phyloP scores from a whole-genome alignment of 2,888 invertebrate species.

The Epiblema foenella region DNA sequence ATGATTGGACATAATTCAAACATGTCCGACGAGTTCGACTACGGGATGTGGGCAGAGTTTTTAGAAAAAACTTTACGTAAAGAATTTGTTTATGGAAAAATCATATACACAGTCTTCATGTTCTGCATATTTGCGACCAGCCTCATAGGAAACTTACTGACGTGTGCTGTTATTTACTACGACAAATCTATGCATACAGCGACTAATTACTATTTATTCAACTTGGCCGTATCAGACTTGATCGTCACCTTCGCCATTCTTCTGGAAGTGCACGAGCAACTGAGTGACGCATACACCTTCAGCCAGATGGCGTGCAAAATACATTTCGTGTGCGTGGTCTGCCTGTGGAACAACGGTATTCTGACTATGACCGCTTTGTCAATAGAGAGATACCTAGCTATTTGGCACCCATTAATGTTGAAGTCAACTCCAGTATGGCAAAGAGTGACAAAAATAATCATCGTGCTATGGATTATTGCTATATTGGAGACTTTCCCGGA shows the following conservation, averaged over 20 bases:
- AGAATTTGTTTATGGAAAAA: slow-evolving; percentile 16
- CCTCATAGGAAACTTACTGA: slow-evolving; percentile 51
- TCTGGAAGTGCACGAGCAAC: slow-evolving; percentile 40
- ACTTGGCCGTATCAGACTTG: slow-evolving; percentile 45
- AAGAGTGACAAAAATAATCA: slow-evolving; percentile 61
- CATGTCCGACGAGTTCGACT: slow-evolving; percentile 23
- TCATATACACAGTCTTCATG: slow-evolving; percentile 31
- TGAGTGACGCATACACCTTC: slow-evolving; percentile 51
- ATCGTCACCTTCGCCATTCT: slow-evolving; percentile 36
- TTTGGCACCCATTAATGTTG: slow-evolving; percentile 62
- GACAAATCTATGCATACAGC: slow-evolving; percentile 45
- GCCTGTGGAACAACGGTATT: slow-evolving; percentile 66
- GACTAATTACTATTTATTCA: slow-evolving; percentile 45
- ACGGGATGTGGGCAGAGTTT: slow-evolving; percentile 32
- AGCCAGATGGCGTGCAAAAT: slow-evolving; percentile 60
- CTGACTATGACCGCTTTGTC: slow-evolving; percentile 66
- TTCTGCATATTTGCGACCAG: slow-evolving; percentile 39
- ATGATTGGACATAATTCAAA: slow-evolving; percentile 9
- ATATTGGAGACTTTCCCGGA: slow-evolving; percentile 53
- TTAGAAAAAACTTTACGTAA: slow-evolving; percentile 31
- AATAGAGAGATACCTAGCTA: slow-evolving; percentile 66
- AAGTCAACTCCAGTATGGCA: slow-evolving; percentile 57
- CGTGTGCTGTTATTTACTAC: slow-evolving; percentile 53
- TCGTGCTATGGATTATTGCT: slow-evolving; percentile 50
- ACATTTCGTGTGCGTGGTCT: slow-evolving; percentile 60